Evolutionary conservation across 2,888 invertebrate species (phyloP).

Genomic region (Mylabris sibirica): DNA sequence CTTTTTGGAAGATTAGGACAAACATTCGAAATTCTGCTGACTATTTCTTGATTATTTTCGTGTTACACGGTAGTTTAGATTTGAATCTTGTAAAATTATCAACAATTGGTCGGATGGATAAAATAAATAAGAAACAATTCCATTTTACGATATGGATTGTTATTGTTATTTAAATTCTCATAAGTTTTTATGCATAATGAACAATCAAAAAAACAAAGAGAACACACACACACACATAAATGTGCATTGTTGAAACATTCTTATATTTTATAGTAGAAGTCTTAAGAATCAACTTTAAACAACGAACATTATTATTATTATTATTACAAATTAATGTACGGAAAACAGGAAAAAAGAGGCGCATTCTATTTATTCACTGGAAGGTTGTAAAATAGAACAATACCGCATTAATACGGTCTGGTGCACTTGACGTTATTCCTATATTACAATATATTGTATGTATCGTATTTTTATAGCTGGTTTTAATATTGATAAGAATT

Average conservation of each 20-base stretch:
- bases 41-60: background rate
- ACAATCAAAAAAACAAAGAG: background rate
- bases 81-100: too few relatives aligned
- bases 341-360: constrained; percentile 37
- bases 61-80: too few relatives aligned
- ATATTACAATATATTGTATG: constrained; percentile 12
- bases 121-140: background rate
- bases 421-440: constrained; percentile 36
- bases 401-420: constrained; percentile 49
- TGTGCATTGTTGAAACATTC: too few relatives aligned
- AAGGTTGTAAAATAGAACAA: constrained; percentile 49
- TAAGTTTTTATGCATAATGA: constrained; percentile 16
- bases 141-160: background rate
- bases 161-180: constrained; percentile 3
- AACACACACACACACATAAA: constrained; percentile 8
- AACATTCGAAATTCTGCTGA: constrained; percentile 12
- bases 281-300: constrained; percentile 15
- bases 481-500: background rate
- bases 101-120: background rate
- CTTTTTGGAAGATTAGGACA: too few relatives aligned
- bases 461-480: constrained; percentile 14
- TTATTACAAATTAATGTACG: constrained; percentile 44
- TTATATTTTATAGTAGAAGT: constrained; percentile 19
- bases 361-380: constrained; percentile 23
- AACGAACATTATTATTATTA: constrained; percentile 22